These are phyloP conservation scores for Bostrychus sinensis DNA, from an alignment of 2,113 vertebrate species.

Conservation along the genomic window DNA sequence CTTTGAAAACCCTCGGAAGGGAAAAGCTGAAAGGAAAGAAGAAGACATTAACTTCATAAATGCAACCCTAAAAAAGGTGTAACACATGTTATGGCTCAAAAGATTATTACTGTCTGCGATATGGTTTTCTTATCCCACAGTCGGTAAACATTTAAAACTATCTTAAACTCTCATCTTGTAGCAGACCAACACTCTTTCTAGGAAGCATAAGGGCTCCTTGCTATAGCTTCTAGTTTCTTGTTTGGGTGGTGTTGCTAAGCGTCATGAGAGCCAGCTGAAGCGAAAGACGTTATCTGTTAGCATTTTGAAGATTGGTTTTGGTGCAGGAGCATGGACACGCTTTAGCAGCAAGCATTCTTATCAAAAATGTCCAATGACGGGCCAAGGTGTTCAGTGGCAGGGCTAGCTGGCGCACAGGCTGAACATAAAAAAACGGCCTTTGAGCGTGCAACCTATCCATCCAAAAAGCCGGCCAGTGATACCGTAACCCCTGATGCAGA, in stretches of 20 bases:
- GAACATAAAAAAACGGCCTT: constrained; percentile 21
- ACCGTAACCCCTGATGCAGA: constrained; percentile 45
- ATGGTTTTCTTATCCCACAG: constrained; percentile 15
- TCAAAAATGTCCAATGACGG: constrained; percentile 15
- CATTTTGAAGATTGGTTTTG: constrained; percentile 28
- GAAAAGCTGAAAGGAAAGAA: not conserved
- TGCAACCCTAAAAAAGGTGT: constrained; percentile 17
- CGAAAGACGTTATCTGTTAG: constrained; percentile 49
- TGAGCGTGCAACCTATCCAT: constrained; percentile 34
- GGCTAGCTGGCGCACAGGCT: not conserved
- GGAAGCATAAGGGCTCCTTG: constrained; percentile 42
- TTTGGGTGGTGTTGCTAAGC: constrained; percentile 60
- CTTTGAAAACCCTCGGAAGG: not conserved
- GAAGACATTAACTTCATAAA: constrained; percentile 11
- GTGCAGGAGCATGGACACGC: constrained; percentile 23
- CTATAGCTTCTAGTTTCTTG: constrained; percentile 51
- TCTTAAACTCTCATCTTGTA: constrained; percentile 33
- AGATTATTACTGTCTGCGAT: constrained; percentile 28
- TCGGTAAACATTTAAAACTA: constrained; percentile 39
- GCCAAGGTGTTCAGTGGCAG: constrained; percentile 22
- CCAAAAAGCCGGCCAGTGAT: constrained; percentile 46
- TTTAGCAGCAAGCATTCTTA: constrained; percentile 30
- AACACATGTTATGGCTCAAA: constrained; percentile 38
- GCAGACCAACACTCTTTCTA: constrained; percentile 38
- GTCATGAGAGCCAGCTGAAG: constrained; percentile 41